Base-by-base conservation (phyloP, 2,888 invertebrate species). In the Steinernema scapterisci region DNA sequence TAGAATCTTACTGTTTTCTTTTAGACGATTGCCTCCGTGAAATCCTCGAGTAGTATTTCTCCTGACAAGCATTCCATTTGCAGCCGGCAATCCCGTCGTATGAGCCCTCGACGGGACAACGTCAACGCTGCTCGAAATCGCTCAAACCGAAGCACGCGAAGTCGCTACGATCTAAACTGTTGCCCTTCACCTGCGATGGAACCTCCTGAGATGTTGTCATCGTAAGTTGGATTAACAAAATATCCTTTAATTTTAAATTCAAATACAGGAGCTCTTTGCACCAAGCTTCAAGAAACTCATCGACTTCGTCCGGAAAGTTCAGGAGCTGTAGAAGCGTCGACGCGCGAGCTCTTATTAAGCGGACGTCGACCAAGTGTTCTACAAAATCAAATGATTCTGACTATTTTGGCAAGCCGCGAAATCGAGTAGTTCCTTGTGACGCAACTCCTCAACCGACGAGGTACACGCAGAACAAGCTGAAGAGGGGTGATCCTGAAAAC, bases 131-230 rank as follows among this genome's bases (percentile, higher is more conserved):
- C 51, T 16, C 11, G 11, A 51, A 51, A 51, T 51, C 9, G 51
- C 9, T 9, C 51, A 16, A 51, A 51, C 51, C 9, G 51, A 51
- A 51, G 19, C 19, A n/a, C n/a, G n/a, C n/a, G n/a, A n/a, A n/a
- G n/a, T n/a, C n/a, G n/a, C n/a, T n/a, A n/a, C n/a, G n/a, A n/a
- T n/a, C n/a, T n/a, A n/a, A n/a, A n/a, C n/a, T n/a, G n/a, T 6
- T 54, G 54, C 23, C 54, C 54, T 6, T 54, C 54, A 21, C 54
- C 54, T 6, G 25, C 54, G 6, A 54, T 54, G 54, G 54, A 54
- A 23, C 54, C 54, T 6, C 23, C 11, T 7, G 54, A 54, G 25
- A 54, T 54, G 54, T n/a, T n/a, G n/a, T 21, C 21, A 5, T 13
- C 21, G 54, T 54, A 54, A 7, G 54, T 54, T 23, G 16, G 7